Conservation (phyloP, 2,888 invertebrate genomes). For the Theretra japonica region DNA sequence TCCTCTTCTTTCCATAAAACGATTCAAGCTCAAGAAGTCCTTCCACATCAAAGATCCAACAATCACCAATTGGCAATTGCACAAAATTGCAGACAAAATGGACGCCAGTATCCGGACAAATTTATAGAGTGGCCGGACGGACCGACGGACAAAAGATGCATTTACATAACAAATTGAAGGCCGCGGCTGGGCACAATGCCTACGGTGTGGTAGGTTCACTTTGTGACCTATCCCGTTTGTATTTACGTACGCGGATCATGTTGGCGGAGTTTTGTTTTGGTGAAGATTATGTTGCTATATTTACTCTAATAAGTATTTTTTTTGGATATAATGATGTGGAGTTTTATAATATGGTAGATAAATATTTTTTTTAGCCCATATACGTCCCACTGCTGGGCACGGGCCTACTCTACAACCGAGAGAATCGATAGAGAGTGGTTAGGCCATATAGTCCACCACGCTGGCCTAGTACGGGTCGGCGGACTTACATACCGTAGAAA, state of each 20-base stretch:
- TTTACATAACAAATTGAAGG: slow-evolving; percentile 84
- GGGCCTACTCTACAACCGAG: too few relatives aligned
- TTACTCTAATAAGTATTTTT: too few relatives aligned
- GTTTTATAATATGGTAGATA: too few relatives aligned
- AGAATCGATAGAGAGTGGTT: too few relatives aligned
- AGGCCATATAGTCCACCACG: too few relatives aligned
- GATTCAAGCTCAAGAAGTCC: slow-evolving; percentile 19
- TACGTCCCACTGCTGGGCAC: too few relatives aligned
- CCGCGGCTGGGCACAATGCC: slow-evolving; percentile 47
- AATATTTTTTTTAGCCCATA: too few relatives aligned
- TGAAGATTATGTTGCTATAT: too few relatives aligned
- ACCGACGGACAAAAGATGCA: slow-evolving; percentile 76
- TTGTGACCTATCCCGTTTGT: slow-evolving; percentile 11
- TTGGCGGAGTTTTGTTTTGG: not conserved
- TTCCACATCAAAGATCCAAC: not conserved
- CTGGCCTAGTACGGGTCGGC: too few relatives aligned
- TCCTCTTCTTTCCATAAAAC: too few relatives aligned
- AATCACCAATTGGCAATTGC: slow-evolving; percentile 48
- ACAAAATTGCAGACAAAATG: slow-evolving; percentile 62
- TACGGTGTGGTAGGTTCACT: slow-evolving; percentile 6
- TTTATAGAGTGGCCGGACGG: slow-evolving; percentile 64
- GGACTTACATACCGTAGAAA: too few relatives aligned
- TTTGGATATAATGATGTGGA: too few relatives aligned
- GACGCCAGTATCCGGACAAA: slow-evolving; percentile 58
- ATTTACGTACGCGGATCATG: slow-evolving; percentile 3